Conservation (phyloP, 2,797 vertebrate genomes). For the Myripristis jacobus region DNA sequence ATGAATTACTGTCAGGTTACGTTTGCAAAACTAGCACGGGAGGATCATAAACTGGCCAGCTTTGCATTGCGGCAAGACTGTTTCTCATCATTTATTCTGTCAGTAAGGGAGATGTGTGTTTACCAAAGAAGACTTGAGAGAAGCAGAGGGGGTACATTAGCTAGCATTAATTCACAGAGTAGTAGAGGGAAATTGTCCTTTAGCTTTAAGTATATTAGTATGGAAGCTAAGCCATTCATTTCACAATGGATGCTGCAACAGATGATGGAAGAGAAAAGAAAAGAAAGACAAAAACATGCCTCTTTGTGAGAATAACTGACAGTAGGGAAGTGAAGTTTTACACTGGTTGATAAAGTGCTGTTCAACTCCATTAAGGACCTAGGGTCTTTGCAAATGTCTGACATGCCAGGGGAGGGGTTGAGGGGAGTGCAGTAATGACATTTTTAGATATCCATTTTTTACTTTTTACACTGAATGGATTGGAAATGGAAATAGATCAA, state of each 20-base stretch:
- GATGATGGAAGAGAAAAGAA: constrained; percentile 56
- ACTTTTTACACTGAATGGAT: constrained; percentile 21
- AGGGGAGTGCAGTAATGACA: constrained; percentile 12
- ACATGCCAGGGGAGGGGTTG: constrained; percentile 4
- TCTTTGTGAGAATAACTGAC: constrained; percentile 34
- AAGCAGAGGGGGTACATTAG: constrained; percentile 11
- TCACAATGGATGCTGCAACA: constrained; percentile 3
- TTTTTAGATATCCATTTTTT: constrained; percentile 26
- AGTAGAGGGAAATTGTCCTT: constrained; percentile 18
- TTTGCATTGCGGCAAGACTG: neutral
- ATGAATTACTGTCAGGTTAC: constrained; percentile 33
- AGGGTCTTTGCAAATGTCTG: constrained; percentile 42
- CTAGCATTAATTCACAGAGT: constrained; percentile 3
- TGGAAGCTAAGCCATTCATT: constrained; percentile 24
- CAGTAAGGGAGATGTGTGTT: constrained; percentile 6
- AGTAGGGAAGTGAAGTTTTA: constrained; percentile 38
- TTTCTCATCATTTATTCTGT: constrained; percentile 10
- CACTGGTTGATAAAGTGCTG: constrained; percentile 29
- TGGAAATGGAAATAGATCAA: constrained; percentile 36
- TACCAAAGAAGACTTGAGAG: neutral
- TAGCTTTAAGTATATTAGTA: constrained; percentile 25
- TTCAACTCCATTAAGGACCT: constrained; percentile 60
- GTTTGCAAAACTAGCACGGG: constrained; percentile 25
- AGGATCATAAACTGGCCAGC: neutral
- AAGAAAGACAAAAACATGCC: constrained; percentile 8